Evolutionary conservation across 2,113 vertebrate genomes (phyloP), one percentile per base, ranked within the genome.

Genomic region (Pandion haliaetus): DNA sequence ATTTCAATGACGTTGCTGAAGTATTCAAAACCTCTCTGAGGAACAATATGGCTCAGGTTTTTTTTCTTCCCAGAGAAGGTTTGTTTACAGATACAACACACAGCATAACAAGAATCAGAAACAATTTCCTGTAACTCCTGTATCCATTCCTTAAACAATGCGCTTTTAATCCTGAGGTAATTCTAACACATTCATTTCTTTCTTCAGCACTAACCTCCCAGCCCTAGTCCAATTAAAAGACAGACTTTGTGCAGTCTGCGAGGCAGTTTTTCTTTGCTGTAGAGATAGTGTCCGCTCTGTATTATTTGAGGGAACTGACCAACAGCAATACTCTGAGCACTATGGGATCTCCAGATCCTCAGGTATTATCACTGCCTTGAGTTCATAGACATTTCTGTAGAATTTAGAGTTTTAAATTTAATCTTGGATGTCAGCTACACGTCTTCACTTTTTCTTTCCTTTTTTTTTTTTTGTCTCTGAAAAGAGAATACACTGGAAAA

Each of bases 21-120:
- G 19, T 69, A 36, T 38, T 54, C 17, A 47, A 58, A 70, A 69
- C 9, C 15, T 73, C 77, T 66, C 40, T 36, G 21, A 77, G 17
- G 40, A 92, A 15, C 2, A 0, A 29, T 49, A 71, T 16, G 19
- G 38, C 47, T 78, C 4, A 2, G 20, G 1, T 17, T 4, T 31
- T 59, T 80, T 80, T 54, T 14, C 9, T 66, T 78, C 42, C 24
- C 17, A 72, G 40, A 71, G 19, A 59, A 82, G 14, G 5, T 18
- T 57, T 65, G 14, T 87, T 69, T 70, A 54, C 50, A 74, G 26
- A 69, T 47, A 49, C 44, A 50, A 47, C n/a, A 49, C 9, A 55
- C 12, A n/a, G 10, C 34, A 36, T 10, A 80, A 28, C 32, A 69
- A n/a, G 59, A 76, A 85, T 31, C 32, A 78, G 32, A 77, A 85